phyloP scores from a whole-genome alignment of 2,113 vertebrate genomes.

The Felis catus region DNA sequence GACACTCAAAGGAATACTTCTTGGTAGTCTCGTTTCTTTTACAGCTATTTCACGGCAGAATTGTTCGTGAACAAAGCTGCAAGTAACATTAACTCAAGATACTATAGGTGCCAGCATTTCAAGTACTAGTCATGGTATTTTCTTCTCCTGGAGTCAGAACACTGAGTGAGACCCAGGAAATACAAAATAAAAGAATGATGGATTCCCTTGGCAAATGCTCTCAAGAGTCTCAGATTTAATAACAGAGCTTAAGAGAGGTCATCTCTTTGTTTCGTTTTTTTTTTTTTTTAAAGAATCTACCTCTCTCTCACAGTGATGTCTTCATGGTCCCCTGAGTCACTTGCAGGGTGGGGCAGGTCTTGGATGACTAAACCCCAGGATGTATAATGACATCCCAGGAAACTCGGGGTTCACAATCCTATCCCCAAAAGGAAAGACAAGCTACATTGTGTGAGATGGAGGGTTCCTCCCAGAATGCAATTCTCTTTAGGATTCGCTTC shows the following conservation, averaged over 20 bases:
- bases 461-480: conserved; percentile 40
- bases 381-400: conserved; percentile 56
- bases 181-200: conserved; percentile 70
- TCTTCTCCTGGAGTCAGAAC: conserved; percentile 52
- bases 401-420: conserved; percentile 43
- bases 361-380: conserved; percentile 45
- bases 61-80: conserved; percentile 69
- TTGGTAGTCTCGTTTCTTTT: conserved; percentile 70
- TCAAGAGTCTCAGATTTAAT: conserved; percentile 65
- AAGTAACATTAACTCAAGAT: conserved; percentile 71
- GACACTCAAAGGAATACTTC: conserved; percentile 76
- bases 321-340: not conserved
- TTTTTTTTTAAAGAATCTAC: conserved; percentile 39
- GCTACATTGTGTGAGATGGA: conserved; percentile 6
- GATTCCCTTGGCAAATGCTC: conserved; percentile 60
- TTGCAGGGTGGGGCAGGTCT: not conserved
- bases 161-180: conserved; percentile 64
- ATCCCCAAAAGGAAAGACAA: conserved; percentile 51
- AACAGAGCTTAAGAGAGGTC: conserved; percentile 40
- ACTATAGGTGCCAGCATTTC: conserved; percentile 67
- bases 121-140: conserved; percentile 42
- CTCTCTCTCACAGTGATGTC: conserved; percentile 43
- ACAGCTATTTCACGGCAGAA: conserved; percentile 69
- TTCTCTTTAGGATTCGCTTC: conserved; percentile 46
- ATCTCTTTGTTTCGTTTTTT: not conserved